Evolutionary conservation across 2,113 vertebrate species (phyloP), one percentile per base, ranked within the genome.

Genomic region (Lipophrys pholis): DNA sequence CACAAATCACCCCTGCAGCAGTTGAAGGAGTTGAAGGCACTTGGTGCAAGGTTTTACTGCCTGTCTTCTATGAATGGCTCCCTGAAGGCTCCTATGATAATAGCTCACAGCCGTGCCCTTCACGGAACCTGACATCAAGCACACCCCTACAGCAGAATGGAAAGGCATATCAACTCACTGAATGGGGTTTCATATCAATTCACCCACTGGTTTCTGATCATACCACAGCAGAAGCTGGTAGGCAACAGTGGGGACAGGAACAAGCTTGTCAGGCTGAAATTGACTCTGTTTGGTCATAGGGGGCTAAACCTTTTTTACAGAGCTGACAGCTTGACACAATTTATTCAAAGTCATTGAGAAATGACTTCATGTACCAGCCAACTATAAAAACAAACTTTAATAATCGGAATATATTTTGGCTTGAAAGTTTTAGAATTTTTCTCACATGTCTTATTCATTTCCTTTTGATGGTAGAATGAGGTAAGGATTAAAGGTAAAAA

Each of bases 51-150:
- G 87, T 91, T 93, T 93, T 92, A 93, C 82, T 90, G 90, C 85
- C 89, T 88, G 90, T 87, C 90, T 90, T 90, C 83, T 76, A 82
- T 87, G 90, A 91, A 93, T 83, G 83, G 87, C 88, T 92, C 91
- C 90, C 92, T 51, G 89, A 89, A 90, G 92, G 89, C 89, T 81
- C 67, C 78, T 85, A 82, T 88, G 86, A 91, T 89, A 93, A 92
- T 89, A 91, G 87, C 87, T 90, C 86, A 86, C 78, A 89, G 88
- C 76, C 86, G 63, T 90, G 89, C 84, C 87, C 87, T 89, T 91
- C 84, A 91, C 87, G 80, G 85, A 87, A 79, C 63, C 80, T 87
- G 82, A 87, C 82, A 86, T 80, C 84, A 81, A 88, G 82, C 82
- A 88, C 80, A 85, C 75, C 87, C 87, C 84, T 86, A 76, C 81